These are phyloP conservation scores for Hypothenemus hampei DNA, from an alignment of 1,140 invertebrate species.

Conservation along the genomic window DNA sequence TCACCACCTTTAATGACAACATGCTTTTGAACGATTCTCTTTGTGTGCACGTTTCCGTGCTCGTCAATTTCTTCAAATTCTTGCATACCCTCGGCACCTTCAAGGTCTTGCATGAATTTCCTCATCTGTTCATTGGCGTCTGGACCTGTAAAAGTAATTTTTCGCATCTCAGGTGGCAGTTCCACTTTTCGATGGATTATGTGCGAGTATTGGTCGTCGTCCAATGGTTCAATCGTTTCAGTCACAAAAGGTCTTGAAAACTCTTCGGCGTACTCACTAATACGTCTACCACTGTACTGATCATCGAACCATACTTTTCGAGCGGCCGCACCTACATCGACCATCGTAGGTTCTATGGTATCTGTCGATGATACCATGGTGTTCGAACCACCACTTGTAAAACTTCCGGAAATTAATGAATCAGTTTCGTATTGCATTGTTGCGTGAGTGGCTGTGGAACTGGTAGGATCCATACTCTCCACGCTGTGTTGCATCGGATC, in stretches of 20 bases:
- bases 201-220: slow-evolving; percentile 45
- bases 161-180: slow-evolving; percentile 50
- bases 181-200: slow-evolving; percentile 48
- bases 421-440: slow-evolving; percentile 80
- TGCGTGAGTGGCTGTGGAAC: slow-evolving; percentile 72
- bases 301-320: slow-evolving; percentile 47
- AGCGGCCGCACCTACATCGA: slow-evolving; percentile 42
- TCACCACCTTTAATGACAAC: slow-evolving; percentile 44
- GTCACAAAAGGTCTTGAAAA: slow-evolving; percentile 45
- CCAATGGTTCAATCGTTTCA: slow-evolving; percentile 48
- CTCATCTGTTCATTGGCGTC: slow-evolving; percentile 50
- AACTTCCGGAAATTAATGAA: slow-evolving; percentile 74
- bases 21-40: slow-evolving; percentile 48
- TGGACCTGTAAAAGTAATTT: slow-evolving; percentile 52
- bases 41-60: slow-evolving; percentile 51
- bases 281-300: slow-evolving; percentile 28
- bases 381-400: slow-evolving; percentile 70
- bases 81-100: slow-evolving; percentile 49
- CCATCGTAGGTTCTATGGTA: slow-evolving; percentile 52
- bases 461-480: slow-evolving; percentile 63
- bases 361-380: slow-evolving; percentile 69
- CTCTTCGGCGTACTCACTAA: slow-evolving; percentile 40
- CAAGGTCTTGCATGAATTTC: slow-evolving; percentile 50
- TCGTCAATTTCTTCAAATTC: slow-evolving; percentile 50
- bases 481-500: slow-evolving; percentile 62